Base-by-base conservation (phyloP, 2,113 vertebrate species). In the Rhombomys opimus region DNA sequence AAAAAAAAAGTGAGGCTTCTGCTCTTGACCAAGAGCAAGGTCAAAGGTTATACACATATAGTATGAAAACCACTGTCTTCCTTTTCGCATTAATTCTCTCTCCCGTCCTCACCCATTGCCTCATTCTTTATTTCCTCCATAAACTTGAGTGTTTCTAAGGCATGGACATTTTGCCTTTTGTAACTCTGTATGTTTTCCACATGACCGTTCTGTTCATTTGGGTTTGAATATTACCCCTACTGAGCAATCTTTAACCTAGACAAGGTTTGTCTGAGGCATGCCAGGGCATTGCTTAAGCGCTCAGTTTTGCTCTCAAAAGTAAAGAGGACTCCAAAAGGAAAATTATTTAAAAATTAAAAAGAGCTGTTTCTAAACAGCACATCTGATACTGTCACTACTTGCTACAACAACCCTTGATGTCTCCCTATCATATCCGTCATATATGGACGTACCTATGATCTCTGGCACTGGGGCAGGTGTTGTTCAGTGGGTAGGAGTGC, bases 181-280 rank as follows among this genome's bases (percentile, higher is more conserved):
- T 73, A 41, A 68, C 85, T 77, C 18, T 15, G 32, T 50, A 9
- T 94, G 81, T 86, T 94, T 94, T 46, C 46, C 57, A 76, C 30
- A 18, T 3, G 7, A 35, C 32, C 63, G 54, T 78, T 68, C 18
- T 57, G 61, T 75, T 50, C 30, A 70, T 81, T 68, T 70, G 12
- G 41, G 65, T 20, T 90, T 4, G 27, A 30, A 84, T 65, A 54
- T 63, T 4, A 41, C 35, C 50, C 93, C 41, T 54, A 7, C 17
- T 11, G 68, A 94, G 50, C 41, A 61, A 30, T 75, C 78, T 76
- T 54, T 61, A 82, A 41, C 87, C 72, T 14, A 22, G 32, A 82
- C 41, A 63, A 86, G 87, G 27, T 67, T 76, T 59, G 27, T 63
- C 70, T 46, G 70, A 72, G 30, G 84, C 57, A 13, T 27, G 2